Evolutionary conservation across 2,113 vertebrate species (phyloP).

Genomic region (Passer montanus): DNA sequence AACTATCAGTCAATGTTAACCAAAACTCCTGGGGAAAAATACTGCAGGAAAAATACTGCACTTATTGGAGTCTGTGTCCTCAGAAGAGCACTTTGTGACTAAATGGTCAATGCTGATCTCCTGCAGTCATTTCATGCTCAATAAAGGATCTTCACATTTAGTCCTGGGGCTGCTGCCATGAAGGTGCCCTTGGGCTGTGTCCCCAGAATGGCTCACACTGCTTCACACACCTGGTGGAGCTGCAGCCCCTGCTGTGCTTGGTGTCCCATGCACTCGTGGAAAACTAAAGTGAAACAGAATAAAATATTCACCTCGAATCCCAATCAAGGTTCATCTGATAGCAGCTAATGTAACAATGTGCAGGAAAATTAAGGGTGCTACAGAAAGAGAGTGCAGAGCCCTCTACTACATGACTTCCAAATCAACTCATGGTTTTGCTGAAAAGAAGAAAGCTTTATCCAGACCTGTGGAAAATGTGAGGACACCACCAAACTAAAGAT

Average conservation of each 20-base stretch:
- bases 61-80: background rate
- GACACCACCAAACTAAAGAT: background rate
- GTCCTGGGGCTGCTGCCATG: background rate
- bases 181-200: background rate
- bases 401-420: background rate
- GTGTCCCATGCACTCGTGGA: background rate
- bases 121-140: background rate
- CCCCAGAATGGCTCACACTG: fast-evolving
- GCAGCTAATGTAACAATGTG: background rate
- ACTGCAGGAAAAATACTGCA: background rate
- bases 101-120: background rate
- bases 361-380: background rate
- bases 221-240: background rate
- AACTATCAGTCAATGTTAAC: background rate
- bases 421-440: background rate
- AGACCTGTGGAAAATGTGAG: background rate
- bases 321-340: background rate
- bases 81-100: background rate
- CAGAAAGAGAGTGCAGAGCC: background rate
- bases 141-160: background rate
- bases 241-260: background rate
- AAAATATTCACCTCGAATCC: background rate
- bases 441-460: background rate
- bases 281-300: background rate
- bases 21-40: background rate